Evolutionary conservation across 2,113 vertebrate genomes (phyloP).

Genomic region (Hylia prasina): DNA sequence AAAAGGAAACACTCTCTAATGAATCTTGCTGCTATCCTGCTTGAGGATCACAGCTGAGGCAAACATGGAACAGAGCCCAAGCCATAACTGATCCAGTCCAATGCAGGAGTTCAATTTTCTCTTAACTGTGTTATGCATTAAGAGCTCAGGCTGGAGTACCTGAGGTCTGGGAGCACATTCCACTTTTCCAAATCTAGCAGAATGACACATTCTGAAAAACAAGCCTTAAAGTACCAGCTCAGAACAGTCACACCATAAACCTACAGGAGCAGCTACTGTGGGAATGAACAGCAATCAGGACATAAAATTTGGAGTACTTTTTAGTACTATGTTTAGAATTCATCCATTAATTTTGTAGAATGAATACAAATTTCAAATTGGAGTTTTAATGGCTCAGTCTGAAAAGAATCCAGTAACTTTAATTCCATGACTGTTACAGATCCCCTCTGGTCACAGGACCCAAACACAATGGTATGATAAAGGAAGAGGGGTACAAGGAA

Average conservation of each 20-base stretch:
- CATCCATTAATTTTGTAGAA: background rate
- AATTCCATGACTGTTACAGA: background rate
- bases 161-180: background rate
- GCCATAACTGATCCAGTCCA: background rate
- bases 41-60: background rate
- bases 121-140: background rate
- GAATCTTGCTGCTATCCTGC: background rate
- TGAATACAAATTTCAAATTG: background rate
- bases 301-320: background rate
- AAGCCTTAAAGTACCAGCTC: background rate
- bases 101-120: background rate
- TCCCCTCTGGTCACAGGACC: background rate
- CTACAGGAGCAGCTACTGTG: background rate
- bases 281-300: background rate
- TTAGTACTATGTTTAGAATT: background rate
- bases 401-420: background rate
- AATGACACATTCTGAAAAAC: background rate
- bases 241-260: background rate
- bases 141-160: background rate
- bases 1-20: background rate
- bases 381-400: background rate
- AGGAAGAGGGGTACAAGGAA: background rate
- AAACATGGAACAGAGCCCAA: background rate
- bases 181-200: background rate
- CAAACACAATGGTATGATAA: background rate